These are phyloP conservation scores for Betta splendens DNA, from an alignment of 2,797 vertebrate genomes.

Conservation along the genomic window DNA sequence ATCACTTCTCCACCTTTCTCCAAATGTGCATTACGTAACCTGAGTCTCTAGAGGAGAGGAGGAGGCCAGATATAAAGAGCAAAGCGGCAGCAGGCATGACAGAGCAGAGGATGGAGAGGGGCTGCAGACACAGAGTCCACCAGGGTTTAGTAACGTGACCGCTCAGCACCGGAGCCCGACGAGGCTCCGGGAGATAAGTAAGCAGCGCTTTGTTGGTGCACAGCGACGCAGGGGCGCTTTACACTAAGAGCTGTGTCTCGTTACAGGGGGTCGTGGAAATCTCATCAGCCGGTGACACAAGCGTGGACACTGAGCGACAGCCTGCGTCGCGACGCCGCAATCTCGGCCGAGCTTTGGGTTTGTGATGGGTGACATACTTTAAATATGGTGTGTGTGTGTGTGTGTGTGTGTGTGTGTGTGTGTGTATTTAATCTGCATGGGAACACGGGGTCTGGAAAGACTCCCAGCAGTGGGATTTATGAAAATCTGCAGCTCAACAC, in stretches of 20 bases:
- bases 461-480: slow-evolving; percentile 70
- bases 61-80: slow-evolving; percentile 26
- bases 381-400: slow-evolving; percentile 35
- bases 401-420: slow-evolving; percentile 14
- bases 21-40: slow-evolving; percentile 68
- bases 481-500: slow-evolving; percentile 63
- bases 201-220: slow-evolving; percentile 44
- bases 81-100: slow-evolving; percentile 26
- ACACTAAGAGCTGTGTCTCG: slow-evolving; percentile 54
- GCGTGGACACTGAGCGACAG: slow-evolving; percentile 26
- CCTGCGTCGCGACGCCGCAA: slow-evolving; percentile 17
- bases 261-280: slow-evolving; percentile 32
- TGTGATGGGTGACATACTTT: slow-evolving; percentile 35
- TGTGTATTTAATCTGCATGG: slow-evolving; percentile 65
- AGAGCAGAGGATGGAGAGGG: slow-evolving; percentile 36
- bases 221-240: slow-evolving; percentile 27
- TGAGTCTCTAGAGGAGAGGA: slow-evolving; percentile 42
- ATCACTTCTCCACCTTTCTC: slow-evolving; percentile 38
- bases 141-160: slow-evolving; percentile 26
- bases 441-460: slow-evolving; percentile 67
- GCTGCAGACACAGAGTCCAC: slow-evolving; percentile 20
- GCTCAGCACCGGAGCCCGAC: slow-evolving; percentile 7
- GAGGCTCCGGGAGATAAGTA: slow-evolving; percentile 34
- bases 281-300: slow-evolving; percentile 20
- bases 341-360: slow-evolving; percentile 14